These are phyloP conservation scores for Mesorhabditis sp. DNA, from an alignment of 2,888 invertebrate genomes.

Conservation along the genomic window DNA sequence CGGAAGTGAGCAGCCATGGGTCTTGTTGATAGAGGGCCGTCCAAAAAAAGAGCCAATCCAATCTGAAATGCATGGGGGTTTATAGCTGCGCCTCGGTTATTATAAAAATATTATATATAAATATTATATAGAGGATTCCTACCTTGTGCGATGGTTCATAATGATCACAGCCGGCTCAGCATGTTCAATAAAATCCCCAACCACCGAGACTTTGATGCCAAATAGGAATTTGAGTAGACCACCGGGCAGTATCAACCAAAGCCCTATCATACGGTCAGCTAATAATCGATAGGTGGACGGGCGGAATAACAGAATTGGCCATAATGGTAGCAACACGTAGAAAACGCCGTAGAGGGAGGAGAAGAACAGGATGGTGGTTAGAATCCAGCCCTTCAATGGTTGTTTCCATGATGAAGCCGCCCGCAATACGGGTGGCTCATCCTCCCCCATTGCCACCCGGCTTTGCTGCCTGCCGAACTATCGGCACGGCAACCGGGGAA, in stretches of 20 bases:
- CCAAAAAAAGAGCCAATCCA: conserved; percentile 89
- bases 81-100: too few relatives aligned
- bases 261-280: not conserved
- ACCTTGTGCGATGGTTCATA: conserved; percentile 74
- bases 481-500: too few relatives aligned
- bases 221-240: conserved; percentile 47
- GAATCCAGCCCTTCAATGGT: not conserved
- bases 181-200: conserved; percentile 58
- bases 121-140: too few relatives aligned
- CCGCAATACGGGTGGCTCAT: not conserved
- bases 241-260: not conserved
- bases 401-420: not conserved
- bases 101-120: too few relatives aligned
- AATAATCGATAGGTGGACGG: not conserved
- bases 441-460: not conserved
- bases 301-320: not conserved
- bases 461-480: too few relatives aligned
- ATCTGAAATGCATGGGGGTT: conserved; percentile 41
- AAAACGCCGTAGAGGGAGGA: not conserved
- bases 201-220: conserved; percentile 42
- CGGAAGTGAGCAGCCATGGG: conserved; percentile 61
- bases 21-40: conserved; percentile 74
- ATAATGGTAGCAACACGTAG: not conserved
- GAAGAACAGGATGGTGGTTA: not conserved
- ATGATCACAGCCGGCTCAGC: conserved; percentile 74